Conservation (phyloP, 2,113 vertebrate genomes). For the Andinoacara biseriatus region DNA sequence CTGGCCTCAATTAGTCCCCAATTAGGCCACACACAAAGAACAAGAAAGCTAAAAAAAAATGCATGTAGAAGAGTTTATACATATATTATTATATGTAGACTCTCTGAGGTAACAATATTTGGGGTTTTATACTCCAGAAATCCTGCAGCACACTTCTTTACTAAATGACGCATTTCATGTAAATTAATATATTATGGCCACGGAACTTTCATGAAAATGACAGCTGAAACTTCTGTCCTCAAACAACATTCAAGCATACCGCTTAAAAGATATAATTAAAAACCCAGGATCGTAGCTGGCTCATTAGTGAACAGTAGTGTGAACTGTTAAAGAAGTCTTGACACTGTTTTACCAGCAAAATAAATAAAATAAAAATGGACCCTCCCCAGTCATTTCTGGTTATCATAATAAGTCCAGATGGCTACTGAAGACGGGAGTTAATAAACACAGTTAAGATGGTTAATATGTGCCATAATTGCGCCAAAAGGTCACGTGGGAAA, state of each 20-base stretch:
- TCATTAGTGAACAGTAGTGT: not conserved
- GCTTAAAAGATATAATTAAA: not conserved
- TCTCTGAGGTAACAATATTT: slow-evolving; percentile 13
- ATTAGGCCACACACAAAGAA: slow-evolving; percentile 40
- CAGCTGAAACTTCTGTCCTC: not conserved
- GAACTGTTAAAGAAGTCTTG: not conserved
- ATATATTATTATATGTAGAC: slow-evolving; percentile 3
- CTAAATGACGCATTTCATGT: not conserved
- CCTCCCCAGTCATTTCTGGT: not conserved
- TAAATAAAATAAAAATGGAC: not conserved
- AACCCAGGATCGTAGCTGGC: not conserved
- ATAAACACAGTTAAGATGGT: not conserved
- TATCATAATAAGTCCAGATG: not conserved
- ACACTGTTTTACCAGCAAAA: not conserved
- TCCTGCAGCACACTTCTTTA: not conserved
- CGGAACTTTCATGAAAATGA: not conserved
- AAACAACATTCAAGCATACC: not conserved
- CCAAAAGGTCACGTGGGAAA: not conserved
- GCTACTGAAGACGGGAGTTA: not conserved
- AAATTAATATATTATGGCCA: not conserved
- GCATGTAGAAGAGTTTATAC: slow-evolving; percentile 18
- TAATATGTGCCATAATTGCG: not conserved
- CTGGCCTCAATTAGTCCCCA: slow-evolving; percentile 55
- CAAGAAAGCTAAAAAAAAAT: not conserved
- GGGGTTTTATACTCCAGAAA: slow-evolving; percentile 31